Conservation (phyloP, 2,888 invertebrate genomes). For the Volucella inanis region DNA sequence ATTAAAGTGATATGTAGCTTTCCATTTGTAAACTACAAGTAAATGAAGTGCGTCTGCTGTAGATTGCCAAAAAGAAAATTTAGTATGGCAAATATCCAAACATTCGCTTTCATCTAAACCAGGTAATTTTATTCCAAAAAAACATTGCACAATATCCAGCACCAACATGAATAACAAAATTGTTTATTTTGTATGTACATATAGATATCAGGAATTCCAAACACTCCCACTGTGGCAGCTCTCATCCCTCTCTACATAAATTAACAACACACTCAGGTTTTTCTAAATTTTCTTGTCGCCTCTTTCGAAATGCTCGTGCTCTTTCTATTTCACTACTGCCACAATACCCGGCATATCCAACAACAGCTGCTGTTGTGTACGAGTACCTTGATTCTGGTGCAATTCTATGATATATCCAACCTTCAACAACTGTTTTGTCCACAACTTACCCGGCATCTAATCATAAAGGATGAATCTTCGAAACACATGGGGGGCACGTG, state of each 20-base stretch:
- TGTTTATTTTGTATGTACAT: background rate
- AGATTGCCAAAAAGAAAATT: slow-evolving; percentile 48
- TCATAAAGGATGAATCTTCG: slow-evolving; percentile 45
- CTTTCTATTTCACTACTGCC: slow-evolving; percentile 11
- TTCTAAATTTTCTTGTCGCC: slow-evolving; percentile 3
- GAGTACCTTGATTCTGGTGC: slow-evolving; percentile 14
- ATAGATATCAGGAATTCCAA: background rate
- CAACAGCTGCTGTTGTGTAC: slow-evolving; percentile 25
- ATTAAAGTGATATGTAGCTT: background rate
- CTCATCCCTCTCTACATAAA: slow-evolving; percentile 17
- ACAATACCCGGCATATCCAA: background rate
- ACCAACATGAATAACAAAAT: background rate
- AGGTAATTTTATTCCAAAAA: slow-evolving; percentile 4
- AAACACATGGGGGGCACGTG: slow-evolving; percentile 64
- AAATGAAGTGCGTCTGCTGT: background rate
- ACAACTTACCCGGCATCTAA: slow-evolving; percentile 19
- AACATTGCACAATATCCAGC: slow-evolving; percentile 33
- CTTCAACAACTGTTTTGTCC: slow-evolving; percentile 41
- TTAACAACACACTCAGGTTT: slow-evolving; percentile 23
- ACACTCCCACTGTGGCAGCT: slow-evolving; percentile 2
- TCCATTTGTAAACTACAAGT: background rate
- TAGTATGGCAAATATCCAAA: slow-evolving; percentile 54
- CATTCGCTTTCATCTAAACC: slow-evolving; percentile 2
- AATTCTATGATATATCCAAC: background rate
- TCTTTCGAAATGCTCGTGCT: slow-evolving; percentile 29